Base-by-base conservation (phyloP, 2,113 vertebrate genomes). In the Polypterus bichir region DNA sequence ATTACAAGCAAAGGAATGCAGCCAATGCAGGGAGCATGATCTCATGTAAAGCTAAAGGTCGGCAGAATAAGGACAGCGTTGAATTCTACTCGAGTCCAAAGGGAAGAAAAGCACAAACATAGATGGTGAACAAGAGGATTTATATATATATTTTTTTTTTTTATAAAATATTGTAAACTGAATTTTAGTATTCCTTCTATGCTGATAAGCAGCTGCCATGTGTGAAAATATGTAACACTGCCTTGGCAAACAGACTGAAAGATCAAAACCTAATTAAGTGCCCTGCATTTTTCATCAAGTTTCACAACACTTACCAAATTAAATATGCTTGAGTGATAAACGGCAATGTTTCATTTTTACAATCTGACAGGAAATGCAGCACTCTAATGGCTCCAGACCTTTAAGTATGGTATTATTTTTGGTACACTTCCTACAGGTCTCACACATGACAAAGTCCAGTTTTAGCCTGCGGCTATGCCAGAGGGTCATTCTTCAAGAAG, bases 1-100 rank as follows among this genome's bases (percentile, higher is more conserved):
- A 49, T 77, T 81, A 86, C 85, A 85, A 86, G 82, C 86, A 86
- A 75, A 73, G 78, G 79, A 86, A 83, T 83, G 79, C 84, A 83
- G 83, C 81, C 82, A 79, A 81, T 60, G 70, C 60, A 59, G 61
- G 58, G 27, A 27, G 27, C 27, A 27, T 52, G 65, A 64, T 64
- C 61, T 63, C 53, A 77, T 4, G 46, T 68, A 57, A 69, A 61
- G n/a, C 64, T 62, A 49, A 52, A 53, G 54, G 54, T 57, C 59
- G 51, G 53, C 48, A 68, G 0, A 58, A 69, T 3, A 69, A 66
- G 71, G 71, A 74, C 54, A 62, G 66, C 69, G 68, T 64, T 63
- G 59, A 68, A 64, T 62, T 59, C 49, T 56, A 65, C 68, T 69
- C 69, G 69, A 70, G 69, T 69, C 73, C 65, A 68, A 66, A 62